phyloP scores from a whole-genome alignment of 2,113 vertebrate species.

The Microcebus tavaratra region DNA sequence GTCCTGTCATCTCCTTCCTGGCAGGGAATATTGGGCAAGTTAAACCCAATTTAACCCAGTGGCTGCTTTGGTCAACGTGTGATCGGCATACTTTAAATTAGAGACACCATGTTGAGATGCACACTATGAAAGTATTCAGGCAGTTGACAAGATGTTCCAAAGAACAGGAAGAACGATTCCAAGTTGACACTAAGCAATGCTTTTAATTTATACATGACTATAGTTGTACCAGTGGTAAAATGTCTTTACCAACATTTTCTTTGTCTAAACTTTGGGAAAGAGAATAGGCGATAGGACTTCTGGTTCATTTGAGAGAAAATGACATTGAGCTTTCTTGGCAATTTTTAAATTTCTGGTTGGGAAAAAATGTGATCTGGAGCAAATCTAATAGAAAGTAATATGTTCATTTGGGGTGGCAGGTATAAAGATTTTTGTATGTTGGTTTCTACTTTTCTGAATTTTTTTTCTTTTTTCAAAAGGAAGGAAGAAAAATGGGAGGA shows the following conservation, averaged over 20 bases:
- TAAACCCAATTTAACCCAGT: neutral
- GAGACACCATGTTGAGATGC: rapidly evolving
- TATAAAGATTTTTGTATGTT: neutral
- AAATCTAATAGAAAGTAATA: neutral
- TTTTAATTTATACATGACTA: neutral
- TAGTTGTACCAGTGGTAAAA: neutral
- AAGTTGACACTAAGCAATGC: neutral
- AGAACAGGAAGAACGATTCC: neutral
- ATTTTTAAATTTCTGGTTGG: neutral
- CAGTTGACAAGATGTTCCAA: neutral
- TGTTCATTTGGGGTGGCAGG: neutral
- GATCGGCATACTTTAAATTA: neutral
- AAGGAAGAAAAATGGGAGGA: neutral
- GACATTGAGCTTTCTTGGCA: neutral
- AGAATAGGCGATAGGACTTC: neutral
- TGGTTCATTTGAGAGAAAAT: neutral
- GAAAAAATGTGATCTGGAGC: neutral
- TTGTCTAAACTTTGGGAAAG: neutral
- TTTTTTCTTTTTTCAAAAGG: neutral
- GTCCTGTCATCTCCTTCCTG: neutral
- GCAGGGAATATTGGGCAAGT: neutral
- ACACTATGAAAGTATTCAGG: neutral
- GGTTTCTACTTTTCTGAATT: neutral
- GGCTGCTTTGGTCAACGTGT: neutral
- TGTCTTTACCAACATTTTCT: neutral